phyloP scores from a whole-genome alignment of 2,888 invertebrate genomes.

The Norana najaformis region DNA sequence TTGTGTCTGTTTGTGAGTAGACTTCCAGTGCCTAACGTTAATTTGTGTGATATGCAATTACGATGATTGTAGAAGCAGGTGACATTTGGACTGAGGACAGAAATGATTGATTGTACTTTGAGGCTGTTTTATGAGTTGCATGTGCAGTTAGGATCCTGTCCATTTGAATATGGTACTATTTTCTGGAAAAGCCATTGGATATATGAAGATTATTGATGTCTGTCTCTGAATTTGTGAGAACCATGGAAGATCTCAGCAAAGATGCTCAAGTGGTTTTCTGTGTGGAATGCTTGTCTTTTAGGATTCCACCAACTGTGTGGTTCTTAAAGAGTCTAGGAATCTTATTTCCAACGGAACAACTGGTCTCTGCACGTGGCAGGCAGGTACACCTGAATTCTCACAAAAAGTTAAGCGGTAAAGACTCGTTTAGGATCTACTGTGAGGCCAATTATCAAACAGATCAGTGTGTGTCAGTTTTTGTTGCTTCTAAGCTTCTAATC shows the following conservation, averaged over 20 bases:
- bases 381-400: background rate
- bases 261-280: background rate
- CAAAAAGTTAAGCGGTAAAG: background rate
- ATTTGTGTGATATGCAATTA: background rate
- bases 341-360: conserved; percentile 35
- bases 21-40: background rate
- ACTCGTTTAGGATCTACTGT: background rate
- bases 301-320: conserved; percentile 22
- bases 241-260: background rate
- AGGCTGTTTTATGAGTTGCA: too few relatives aligned
- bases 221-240: background rate
- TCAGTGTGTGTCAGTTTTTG: background rate
- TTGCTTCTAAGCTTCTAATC: background rate
- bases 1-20: background rate
- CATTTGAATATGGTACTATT: too few relatives aligned
- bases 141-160: too few relatives aligned
- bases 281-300: background rate
- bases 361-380: conserved; percentile 34
- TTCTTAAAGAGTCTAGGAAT: conserved; percentile 31
- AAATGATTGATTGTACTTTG: background rate
- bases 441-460: background rate
- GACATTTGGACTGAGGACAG: background rate
- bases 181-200: too few relatives aligned
- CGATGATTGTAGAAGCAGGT: background rate
- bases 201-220: background rate